Conservation (phyloP, 2,888 invertebrate species). For the Drosophila nr. perissopoda region DNA sequence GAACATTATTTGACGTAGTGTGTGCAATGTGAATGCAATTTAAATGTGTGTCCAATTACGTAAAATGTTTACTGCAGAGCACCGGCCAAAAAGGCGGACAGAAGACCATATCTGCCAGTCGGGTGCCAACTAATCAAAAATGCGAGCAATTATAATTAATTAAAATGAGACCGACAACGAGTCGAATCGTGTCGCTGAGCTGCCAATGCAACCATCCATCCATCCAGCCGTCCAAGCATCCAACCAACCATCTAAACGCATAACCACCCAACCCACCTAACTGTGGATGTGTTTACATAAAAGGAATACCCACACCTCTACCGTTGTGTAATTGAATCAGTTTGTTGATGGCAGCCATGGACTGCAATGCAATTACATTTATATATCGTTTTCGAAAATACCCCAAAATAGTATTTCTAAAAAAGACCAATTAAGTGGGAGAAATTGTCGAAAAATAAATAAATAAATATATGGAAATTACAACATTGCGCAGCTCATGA, state of each 20-base stretch:
- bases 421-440: conserved; percentile 8
- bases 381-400: conserved; percentile 16
- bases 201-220: not conserved
- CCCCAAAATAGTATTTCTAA: conserved; percentile 5
- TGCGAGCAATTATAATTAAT: conserved; percentile 78
- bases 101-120: conserved; percentile 62
- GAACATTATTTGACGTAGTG: conserved; percentile 73
- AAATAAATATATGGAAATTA: not conserved
- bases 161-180: conserved; percentile 59
- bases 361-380: conserved; percentile 33
- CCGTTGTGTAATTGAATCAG: conserved; percentile 35
- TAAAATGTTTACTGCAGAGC: conserved; percentile 66
- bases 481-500: not conserved
- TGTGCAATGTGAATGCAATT: conserved; percentile 65
- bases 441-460: conserved; percentile 13
- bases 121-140: conserved; percentile 79
- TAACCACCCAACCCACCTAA: not conserved
- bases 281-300: conserved; percentile 12
- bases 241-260: conserved; percentile 13
- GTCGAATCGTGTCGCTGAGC: conserved; percentile 10
- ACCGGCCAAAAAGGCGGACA: conserved; percentile 15
- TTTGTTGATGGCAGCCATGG: conserved; percentile 18
- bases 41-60: conserved; percentile 77
- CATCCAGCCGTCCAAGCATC: conserved; percentile 1
- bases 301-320: conserved; percentile 9